Conservation (phyloP, 2,888 invertebrate genomes). For the Zaprionus obscuricornis region DNA sequence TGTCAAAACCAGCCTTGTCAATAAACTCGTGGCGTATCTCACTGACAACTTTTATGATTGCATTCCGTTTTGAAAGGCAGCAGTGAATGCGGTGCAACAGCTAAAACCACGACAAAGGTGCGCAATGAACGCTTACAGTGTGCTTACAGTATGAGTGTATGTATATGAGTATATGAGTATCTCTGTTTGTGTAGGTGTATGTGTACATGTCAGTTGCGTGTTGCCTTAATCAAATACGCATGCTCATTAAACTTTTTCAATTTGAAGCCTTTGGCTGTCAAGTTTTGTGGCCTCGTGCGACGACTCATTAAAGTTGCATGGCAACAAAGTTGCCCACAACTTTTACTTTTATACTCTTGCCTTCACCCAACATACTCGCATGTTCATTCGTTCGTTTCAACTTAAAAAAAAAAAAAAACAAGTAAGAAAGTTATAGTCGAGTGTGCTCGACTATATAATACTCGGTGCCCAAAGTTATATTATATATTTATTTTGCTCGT, state of each 20-base stretch:
- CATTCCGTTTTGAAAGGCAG: conserved; percentile 22
- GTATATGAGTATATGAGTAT: background rate
- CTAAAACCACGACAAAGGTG: conserved; percentile 14
- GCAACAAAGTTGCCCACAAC: conserved; percentile 66
- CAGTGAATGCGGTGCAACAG: conserved; percentile 8
- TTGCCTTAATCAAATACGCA: conserved; percentile 64
- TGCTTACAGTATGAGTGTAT: background rate
- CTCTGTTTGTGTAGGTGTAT: background rate
- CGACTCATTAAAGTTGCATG: conserved; percentile 73
- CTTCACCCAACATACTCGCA: conserved; percentile 1
- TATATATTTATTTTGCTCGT: too few relatives aligned
- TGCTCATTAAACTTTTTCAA: conserved; percentile 73
- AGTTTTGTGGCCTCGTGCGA: conserved; percentile 59
- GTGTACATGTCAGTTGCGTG: conserved; percentile 10
- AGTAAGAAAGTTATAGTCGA: too few relatives aligned
- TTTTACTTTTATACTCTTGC: conserved; percentile 33
- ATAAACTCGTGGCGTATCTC: conserved; percentile 24
- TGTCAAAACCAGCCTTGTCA: conserved; percentile 42
- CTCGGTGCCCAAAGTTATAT: too few relatives aligned
- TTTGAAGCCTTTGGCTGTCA: conserved; percentile 67
- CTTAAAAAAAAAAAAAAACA: too few relatives aligned
- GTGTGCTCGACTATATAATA: too few relatives aligned
- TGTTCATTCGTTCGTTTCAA: too few relatives aligned
- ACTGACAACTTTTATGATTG: conserved; percentile 40
- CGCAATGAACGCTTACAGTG: background rate